A percentile compares a stretch with the other conserved stretches of the same genome.
Conservation (phyloP, 2,113 vertebrate species). For the Tragelaphus strepsiceros region DNA sequence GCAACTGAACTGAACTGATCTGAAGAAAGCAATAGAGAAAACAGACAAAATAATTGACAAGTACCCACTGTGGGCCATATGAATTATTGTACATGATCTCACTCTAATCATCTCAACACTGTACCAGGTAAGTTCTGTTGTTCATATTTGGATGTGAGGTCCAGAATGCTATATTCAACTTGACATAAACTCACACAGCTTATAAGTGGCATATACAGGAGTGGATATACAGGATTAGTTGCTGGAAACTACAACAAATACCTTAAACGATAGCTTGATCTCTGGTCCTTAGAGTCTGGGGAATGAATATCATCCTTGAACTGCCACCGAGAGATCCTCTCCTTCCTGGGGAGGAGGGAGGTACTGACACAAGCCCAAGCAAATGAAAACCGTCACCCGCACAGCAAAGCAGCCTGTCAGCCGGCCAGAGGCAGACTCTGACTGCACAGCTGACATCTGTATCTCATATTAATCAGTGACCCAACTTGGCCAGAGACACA, state of each 20-base stretch:
- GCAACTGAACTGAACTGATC: no score
- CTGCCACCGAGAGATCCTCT: background rate
- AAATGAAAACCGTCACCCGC: constrained; percentile 28
- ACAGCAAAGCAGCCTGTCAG: constrained; percentile 11
- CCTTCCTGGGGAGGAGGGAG: background rate
- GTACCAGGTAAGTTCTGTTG: background rate
- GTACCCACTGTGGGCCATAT: background rate
- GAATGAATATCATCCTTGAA: background rate
- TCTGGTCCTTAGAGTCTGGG: background rate
- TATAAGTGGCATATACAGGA: background rate
- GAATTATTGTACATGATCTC: background rate
- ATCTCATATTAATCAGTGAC: constrained; percentile 48
- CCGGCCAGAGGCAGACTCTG: background rate
- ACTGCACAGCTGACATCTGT: constrained; percentile 64
- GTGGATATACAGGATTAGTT: background rate
- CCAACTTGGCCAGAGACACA: constrained; percentile 43
- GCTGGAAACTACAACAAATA: background rate
- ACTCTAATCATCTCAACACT: background rate
- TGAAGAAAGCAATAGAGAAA: background rate
- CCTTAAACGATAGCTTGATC: background rate
- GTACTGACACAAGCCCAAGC: background rate
- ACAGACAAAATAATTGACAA: background rate
- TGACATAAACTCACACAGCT: background rate
- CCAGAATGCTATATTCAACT: background rate
- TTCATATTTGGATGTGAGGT: background rate